Conservation (phyloP, 1,140 invertebrate species). For the Drosophila punjabiensis region DNA sequence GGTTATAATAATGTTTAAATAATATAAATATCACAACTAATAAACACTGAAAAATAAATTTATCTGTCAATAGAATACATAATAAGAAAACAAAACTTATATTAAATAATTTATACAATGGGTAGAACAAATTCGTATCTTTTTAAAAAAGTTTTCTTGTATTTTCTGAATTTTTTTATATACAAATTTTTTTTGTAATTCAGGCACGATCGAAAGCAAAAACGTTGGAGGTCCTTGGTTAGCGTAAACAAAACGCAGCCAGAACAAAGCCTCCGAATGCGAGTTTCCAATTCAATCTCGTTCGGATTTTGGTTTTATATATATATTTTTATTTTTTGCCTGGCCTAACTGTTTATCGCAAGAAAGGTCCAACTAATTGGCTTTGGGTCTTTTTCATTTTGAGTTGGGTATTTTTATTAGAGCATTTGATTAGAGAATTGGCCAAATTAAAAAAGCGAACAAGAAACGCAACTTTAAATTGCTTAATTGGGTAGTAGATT, state of each 20-base stretch:
- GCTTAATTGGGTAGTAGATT: slow-evolving; percentile 10
- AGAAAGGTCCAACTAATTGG: slow-evolving; percentile 64
- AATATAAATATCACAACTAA: no score
- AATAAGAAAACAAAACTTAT: not conserved
- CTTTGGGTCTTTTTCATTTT: slow-evolving; percentile 39
- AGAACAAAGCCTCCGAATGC: slow-evolving; percentile 17
- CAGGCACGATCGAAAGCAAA: slow-evolving; percentile 72
- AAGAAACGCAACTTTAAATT: slow-evolving; percentile 2
- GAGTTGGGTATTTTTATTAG: slow-evolving; percentile 51
- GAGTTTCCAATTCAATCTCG: slow-evolving; percentile 51
- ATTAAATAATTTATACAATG: not conserved
- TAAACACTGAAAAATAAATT: not conserved
- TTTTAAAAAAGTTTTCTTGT: not conserved
- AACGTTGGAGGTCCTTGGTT: slow-evolving; percentile 68
- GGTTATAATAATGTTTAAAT: no score
- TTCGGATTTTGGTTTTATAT: slow-evolving; percentile 24
- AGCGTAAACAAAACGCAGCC: slow-evolving; percentile 51
- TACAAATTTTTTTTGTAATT: not conserved
- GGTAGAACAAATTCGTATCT: not conserved
- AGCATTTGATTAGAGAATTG: slow-evolving; percentile 51
- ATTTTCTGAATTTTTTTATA: not conserved
- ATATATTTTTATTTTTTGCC: slow-evolving; percentile 16
- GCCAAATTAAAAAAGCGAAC: slow-evolving; percentile 7
- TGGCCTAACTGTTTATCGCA: slow-evolving; percentile 76
- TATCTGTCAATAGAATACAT: not conserved